Conservation (phyloP, 2,888 invertebrate species). For the Pediacus dermestoides region DNA sequence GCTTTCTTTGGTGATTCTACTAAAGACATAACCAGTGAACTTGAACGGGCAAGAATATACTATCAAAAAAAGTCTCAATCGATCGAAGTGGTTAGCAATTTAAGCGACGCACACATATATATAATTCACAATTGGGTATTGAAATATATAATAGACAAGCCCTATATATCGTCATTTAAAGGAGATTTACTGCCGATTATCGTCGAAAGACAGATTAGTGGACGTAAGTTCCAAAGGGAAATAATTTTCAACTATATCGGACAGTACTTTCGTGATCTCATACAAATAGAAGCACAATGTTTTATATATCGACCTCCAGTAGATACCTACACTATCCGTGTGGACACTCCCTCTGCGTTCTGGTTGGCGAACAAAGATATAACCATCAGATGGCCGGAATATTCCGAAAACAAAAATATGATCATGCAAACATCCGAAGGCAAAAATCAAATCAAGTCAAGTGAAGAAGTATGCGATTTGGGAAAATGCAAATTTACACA, state of each 20-base stretch:
- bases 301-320: conserved; percentile 70
- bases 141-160: conserved; percentile 68
- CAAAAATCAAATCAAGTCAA: conserved; percentile 71
- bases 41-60: no score
- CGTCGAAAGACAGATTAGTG: conserved; percentile 76
- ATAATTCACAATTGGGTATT: conserved; percentile 83
- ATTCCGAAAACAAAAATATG: conserved; percentile 50
- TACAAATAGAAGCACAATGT: no score
- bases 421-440: conserved; percentile 58
- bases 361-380: conserved; percentile 78
- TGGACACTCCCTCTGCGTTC: conserved; percentile 82
- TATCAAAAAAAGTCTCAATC: conserved; percentile 64
- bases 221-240: no score
- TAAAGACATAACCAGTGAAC: no score
- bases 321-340: conserved; percentile 70
- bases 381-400: conserved; percentile 53
- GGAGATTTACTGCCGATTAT: conserved; percentile 83
- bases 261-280: no score
- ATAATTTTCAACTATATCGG: no score
- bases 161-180: conserved; percentile 59
- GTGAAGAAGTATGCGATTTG: conserved; percentile 72
- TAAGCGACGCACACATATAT: conserved; percentile 89
- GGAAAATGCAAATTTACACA: conserved; percentile 67
- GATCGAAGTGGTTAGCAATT: conserved; percentile 72
- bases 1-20: no score